Evolutionary conservation across 2,888 invertebrate species (phyloP).

Genomic region (Hyalella azteca): DNA sequence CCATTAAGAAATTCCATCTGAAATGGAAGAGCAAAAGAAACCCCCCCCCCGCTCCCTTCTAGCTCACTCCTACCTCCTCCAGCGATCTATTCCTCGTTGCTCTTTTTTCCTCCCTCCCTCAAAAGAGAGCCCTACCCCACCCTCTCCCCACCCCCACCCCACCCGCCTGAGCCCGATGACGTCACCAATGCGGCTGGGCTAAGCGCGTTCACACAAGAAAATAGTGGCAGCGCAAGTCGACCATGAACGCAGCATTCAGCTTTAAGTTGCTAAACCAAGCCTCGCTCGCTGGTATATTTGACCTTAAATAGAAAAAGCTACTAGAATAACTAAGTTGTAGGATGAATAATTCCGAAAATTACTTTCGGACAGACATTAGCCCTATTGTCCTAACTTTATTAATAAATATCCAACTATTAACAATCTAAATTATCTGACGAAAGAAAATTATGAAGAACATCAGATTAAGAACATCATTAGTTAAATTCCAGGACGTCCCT

Average conservation of each 20-base stretch:
- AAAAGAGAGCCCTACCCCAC: background rate
- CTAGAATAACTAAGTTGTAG: no score
- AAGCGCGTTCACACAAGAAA: background rate
- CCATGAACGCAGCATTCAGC: background rate
- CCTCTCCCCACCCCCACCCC: background rate
- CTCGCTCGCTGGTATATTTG: background rate
- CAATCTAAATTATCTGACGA: no score
- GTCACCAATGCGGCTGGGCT: background rate
- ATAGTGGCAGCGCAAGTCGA: background rate
- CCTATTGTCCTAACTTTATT: no score
- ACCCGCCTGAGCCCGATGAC: background rate
- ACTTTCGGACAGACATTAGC: no score
- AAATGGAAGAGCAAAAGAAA: background rate
- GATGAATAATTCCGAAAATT: no score
- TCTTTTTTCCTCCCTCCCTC: background rate
- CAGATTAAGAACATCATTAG: no score
- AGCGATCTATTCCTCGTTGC: background rate
- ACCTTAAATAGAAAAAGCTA: no score
- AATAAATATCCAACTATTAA: no score
- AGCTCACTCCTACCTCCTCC: background rate
- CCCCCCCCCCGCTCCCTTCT: background rate
- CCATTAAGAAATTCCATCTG: background rate
- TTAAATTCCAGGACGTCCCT: no score
- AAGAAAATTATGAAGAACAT: no score
- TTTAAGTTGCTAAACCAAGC: background rate